phyloP scores from a whole-genome alignment of 2,113 vertebrate genomes.

The Symphodus melops region DNA sequence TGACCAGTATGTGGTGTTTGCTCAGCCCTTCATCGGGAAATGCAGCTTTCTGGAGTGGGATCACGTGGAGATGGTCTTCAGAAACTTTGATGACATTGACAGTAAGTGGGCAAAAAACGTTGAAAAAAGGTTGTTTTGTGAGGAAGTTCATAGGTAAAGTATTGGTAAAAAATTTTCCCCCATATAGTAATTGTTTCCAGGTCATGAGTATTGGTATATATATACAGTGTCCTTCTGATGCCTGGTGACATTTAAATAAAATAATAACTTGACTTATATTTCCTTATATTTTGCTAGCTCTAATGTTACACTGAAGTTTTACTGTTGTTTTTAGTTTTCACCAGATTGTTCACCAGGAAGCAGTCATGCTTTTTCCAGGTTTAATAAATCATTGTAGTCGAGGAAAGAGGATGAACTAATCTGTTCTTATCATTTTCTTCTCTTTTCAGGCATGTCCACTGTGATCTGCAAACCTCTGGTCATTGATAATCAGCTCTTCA shows the following conservation, averaged over 20 bases:
- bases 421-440: slow-evolving; percentile 1
- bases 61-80: slow-evolving; percentile 97
- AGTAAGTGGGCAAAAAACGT: slow-evolving; percentile 82
- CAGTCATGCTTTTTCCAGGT: too few species aligned
- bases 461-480: slow-evolving; percentile 98
- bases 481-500: slow-evolving; percentile 94
- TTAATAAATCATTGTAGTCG: too few species aligned
- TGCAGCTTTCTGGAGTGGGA: slow-evolving; percentile 99
- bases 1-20: slow-evolving; percentile 95
- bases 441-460: slow-evolving; percentile 91
- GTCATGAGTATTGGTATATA: not conserved
- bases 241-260: too few species aligned
- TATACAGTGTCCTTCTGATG: too few species aligned
- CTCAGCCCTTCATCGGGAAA: slow-evolving; percentile 96
- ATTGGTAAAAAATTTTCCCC: not conserved
- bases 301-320: too few species aligned
- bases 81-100: slow-evolving; percentile 96
- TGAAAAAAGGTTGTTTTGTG: not conserved
- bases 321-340: too few species aligned
- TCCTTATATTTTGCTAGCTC: too few species aligned
- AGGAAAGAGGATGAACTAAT: not conserved
- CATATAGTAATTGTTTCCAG: not conserved
- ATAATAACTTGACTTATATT: too few species aligned
- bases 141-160: not conserved
- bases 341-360: too few species aligned